Base-by-base conservation (phyloP, 2,113 vertebrate species). In the Eidolon helvum region DNA sequence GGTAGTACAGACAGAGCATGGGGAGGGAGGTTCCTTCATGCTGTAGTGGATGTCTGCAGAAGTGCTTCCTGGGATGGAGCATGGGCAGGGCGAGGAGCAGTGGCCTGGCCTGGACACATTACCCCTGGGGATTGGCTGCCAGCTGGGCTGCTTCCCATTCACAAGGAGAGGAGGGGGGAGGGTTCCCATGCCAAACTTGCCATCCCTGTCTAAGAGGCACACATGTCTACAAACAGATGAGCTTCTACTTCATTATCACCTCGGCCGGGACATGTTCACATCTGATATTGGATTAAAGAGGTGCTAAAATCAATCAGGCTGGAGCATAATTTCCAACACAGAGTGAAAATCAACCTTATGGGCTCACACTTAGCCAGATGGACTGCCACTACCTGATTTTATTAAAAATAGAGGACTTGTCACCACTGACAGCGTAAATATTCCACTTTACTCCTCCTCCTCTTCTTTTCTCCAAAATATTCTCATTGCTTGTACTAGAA, bases 341-440 rank as follows among this genome's bases (percentile, higher is more conserved):
- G 97, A 95, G 92, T 97, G 97, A 98, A 97, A 97, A 97, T 74
- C 97, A 94, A 96, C 97, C 98, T 98, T 95, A 85, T 53, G 97
- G 94, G 91, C 93, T 91, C 91, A 91, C 72, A 88, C 86, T 98
- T 94, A 93, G 93, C 96, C 97, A 98, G 97, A 97, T 97, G 97
- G 97, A 96, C 98, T 82, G 48, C 71, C 69, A 95, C 40, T 92
- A 95, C 78, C 90, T 92, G 94, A 66, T 90, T 97, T 97, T 97
- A 98, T 98, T 97, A 97, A 98, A 98, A 97, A 98, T 97, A 97
- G 91, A 87, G 87, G 97, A 90, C 71, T 92, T 96, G 97, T 98
- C 98, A 98, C 94, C 95, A 91, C 63, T 72, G 95, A 98, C 83
- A 97, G 97, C 89, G 78, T 95, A 98, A 98, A 98, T 97, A 97